A percentile compares a stretch with the other conserved stretches of the same genome.
phyloP scores from a whole-genome alignment of 64 coral and sea anemone species.

The Hydrozoanthus tunicans region DNA sequence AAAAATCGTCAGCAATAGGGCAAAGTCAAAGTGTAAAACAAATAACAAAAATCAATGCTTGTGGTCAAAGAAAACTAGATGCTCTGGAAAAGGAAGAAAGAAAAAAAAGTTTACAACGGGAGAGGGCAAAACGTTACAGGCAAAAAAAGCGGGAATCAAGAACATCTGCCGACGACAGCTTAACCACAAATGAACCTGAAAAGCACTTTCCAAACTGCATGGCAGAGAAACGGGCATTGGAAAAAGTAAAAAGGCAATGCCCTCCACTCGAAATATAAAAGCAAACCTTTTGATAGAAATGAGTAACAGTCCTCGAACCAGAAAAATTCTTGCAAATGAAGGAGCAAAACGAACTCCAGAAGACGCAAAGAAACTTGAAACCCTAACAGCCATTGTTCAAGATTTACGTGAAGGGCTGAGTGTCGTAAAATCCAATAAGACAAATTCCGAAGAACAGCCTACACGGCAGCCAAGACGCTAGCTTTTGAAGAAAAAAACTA shows the following conservation, averaged over 20 bases:
- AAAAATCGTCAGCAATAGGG: not conserved
- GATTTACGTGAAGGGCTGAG: not conserved
- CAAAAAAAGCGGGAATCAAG: not conserved
- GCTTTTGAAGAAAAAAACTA: conserved; percentile 1
- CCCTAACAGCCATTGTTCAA: not conserved
- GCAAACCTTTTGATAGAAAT: conserved; percentile 38
- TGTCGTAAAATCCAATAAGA: not conserved
- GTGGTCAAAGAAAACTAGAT: not conserved
- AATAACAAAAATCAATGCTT: not conserved
- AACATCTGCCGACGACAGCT: not conserved
- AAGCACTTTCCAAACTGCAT: conserved; percentile 8
- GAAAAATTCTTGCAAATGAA: conserved; percentile 6
- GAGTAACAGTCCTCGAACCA: conserved; percentile 33
- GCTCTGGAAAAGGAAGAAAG: conserved; percentile 26
- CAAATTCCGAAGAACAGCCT: conserved; percentile 12
- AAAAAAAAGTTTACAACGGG: not conserved
- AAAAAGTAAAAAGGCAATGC: conserved; percentile 41
- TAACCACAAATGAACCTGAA: not conserved
- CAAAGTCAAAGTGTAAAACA: conserved; percentile 24
- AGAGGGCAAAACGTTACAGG: conserved; percentile 19
- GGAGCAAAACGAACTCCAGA: not conserved
- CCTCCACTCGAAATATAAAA: conserved; percentile 16
- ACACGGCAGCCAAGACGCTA: conserved; percentile 9
- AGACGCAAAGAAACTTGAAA: not conserved
- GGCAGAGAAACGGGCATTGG: conserved; percentile 34